phyloP scores from a whole-genome alignment of 2,113 vertebrate species.

The crab-eating macaque (Macaca fascicularis) region DNA sequence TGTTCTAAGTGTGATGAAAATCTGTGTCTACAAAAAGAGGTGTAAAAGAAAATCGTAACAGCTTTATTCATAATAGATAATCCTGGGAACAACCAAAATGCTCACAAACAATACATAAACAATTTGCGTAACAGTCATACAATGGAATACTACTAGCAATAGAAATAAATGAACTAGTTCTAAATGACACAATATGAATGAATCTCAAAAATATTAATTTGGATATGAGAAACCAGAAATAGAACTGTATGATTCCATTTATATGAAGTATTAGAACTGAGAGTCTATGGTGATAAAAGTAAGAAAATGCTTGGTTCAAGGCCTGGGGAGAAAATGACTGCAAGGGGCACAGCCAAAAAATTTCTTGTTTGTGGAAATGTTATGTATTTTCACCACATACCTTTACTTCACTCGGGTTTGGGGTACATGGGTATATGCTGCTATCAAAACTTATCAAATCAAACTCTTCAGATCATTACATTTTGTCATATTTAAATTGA shows the following conservation, averaged over 20 bases:
- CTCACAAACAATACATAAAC: background rate
- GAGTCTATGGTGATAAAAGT: background rate
- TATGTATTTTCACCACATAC: background rate
- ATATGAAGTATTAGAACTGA: background rate
- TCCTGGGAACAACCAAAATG: background rate
- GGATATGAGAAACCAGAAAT: background rate
- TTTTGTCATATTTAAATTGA: background rate
- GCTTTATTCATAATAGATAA: background rate
- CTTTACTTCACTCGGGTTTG: background rate
- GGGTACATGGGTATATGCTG: background rate
- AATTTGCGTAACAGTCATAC: background rate
- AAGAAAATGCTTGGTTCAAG: background rate
- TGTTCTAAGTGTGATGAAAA: background rate
- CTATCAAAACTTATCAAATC: background rate
- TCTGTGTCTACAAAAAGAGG: background rate
- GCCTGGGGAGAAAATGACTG: background rate
- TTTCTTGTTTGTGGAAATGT: background rate
- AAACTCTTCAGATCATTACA: background rate
- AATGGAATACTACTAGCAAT: background rate
- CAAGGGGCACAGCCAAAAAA: background rate
- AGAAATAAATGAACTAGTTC: background rate
- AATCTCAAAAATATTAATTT: background rate
- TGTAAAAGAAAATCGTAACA: background rate
- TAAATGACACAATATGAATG: background rate
- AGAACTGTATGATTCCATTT: background rate